phyloP scores from a whole-genome alignment of 2,113 vertebrate species.

The Coptodon bakossiorum region DNA sequence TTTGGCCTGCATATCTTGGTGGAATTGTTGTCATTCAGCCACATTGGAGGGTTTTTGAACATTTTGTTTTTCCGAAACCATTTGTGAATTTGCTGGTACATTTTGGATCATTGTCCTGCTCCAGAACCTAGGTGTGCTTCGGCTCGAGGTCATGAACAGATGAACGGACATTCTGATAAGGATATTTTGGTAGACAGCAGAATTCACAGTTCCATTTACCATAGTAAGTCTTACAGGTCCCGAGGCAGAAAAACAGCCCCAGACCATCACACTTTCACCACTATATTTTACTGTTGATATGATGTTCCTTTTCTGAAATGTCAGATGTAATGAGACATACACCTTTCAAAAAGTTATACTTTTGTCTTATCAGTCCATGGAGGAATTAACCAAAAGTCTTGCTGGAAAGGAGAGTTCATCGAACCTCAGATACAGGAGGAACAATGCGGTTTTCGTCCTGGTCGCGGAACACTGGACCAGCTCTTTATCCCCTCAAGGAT shows the following conservation, averaged over 20 bases:
- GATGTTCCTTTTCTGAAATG: not conserved
- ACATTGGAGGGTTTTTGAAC: not conserved
- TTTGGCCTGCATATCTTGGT: not conserved
- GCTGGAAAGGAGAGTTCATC: not conserved
- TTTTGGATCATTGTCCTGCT: not conserved
- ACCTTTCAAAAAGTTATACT: not conserved
- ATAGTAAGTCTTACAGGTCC: not conserved
- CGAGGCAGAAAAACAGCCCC: not conserved
- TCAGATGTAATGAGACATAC: not conserved
- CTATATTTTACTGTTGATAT: not conserved
- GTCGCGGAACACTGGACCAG: not conserved
- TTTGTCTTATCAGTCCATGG: not conserved
- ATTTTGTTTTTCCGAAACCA: not conserved
- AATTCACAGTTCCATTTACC: not conserved
- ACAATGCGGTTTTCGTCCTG: not conserved
- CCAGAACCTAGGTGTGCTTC: not conserved
- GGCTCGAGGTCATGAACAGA: not conserved
- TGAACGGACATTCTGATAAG: not conserved
- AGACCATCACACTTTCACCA: not conserved
- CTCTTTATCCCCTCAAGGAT: not conserved
- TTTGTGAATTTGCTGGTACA: not conserved
- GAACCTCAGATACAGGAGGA: not conserved
- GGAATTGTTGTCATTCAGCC: not conserved
- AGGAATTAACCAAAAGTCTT: not conserved
- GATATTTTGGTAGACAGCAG: not conserved